Conservation (phyloP, 2,888 invertebrate species). For the Eupeodes latifasciatus region DNA sequence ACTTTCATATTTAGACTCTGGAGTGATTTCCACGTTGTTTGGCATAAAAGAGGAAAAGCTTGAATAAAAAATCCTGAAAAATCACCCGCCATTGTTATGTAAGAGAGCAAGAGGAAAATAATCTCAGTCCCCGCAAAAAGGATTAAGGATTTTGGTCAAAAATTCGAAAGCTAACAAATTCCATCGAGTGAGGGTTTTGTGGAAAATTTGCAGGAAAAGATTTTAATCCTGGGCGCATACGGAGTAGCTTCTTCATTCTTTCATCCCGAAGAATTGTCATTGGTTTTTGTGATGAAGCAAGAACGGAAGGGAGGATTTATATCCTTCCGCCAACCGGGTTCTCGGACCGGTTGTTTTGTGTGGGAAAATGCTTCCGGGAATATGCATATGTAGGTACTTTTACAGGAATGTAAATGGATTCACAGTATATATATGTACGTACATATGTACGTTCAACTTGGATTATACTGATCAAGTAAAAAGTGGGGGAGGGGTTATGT, state of each 20-base stretch:
- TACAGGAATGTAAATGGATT: slow-evolving; percentile 47
- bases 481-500: background rate
- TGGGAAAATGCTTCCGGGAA: slow-evolving; percentile 58
- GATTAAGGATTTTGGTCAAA: slow-evolving; percentile 55
- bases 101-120: background rate
- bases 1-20: background rate
- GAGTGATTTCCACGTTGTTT: background rate
- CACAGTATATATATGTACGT: no score
- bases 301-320: slow-evolving; percentile 9
- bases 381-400: background rate
- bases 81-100: background rate
- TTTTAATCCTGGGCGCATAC: slow-evolving; percentile 32
- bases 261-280: slow-evolving; percentile 33
- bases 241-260: background rate
- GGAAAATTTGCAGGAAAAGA: slow-evolving; percentile 16
- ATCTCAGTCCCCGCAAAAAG: slow-evolving; percentile 28
- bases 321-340: background rate
- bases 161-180: slow-evolving; percentile 58
- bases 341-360: slow-evolving; percentile 17
- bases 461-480: background rate
- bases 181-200: slow-evolving; percentile 32
- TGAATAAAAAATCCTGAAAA: background rate
- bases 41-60: background rate
- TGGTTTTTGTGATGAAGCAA: slow-evolving; percentile 26
- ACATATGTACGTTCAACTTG: background rate